Evolutionary conservation across 2,888 invertebrate species (phyloP), one percentile per base, ranked within the genome.

Genomic region (Spilarctia lutea): DNA sequence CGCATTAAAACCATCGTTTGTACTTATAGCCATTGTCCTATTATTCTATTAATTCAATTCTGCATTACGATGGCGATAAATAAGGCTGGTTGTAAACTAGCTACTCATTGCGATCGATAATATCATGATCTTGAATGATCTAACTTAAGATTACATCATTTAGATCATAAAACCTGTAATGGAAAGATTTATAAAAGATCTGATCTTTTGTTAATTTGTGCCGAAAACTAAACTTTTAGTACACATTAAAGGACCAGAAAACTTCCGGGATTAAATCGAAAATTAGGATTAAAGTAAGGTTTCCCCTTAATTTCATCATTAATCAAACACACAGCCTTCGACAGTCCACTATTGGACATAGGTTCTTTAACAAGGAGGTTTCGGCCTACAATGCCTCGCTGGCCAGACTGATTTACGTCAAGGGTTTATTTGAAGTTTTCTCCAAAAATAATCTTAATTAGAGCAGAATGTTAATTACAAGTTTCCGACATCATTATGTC

Each of bases 31-130:
- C 70, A 81, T 85, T 85, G 82, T 85, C 66, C 74, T 42, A 72
- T 75, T 75, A 80, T 78, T 79, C 80, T 78, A 72, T 71, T 79
- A 81, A 85, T 80, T 84, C 75, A 83, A 83, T 81, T 82, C 75
- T 78, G 75, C 75, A 71, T 79, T 68, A 82, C 76, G 72, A 76
- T 77, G 76, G 78, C 73, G 45, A 68, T 73, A 81, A 80, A 82
- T 76, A 77, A 68, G 74, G 75, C 77, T 83, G 16, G 52, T 65
- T 30, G 13, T 71, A 52, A 42, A 33, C 30, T 33, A 65, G 65
- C 48, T 30, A 72, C 48, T 65, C 52, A 30, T 35, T n/a, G 30
- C 24, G 65, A 65, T 27, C 66, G 42, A 20, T 56, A 69, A 66
- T 45, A 68, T 75, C 68, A 45, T 65, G 30, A 68, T 13, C 0